A percentile compares a stretch with the other conserved stretches of the same genome.
Conservation (phyloP, 2,888 invertebrate species). For the Aporophyla lueneburgensis region DNA sequence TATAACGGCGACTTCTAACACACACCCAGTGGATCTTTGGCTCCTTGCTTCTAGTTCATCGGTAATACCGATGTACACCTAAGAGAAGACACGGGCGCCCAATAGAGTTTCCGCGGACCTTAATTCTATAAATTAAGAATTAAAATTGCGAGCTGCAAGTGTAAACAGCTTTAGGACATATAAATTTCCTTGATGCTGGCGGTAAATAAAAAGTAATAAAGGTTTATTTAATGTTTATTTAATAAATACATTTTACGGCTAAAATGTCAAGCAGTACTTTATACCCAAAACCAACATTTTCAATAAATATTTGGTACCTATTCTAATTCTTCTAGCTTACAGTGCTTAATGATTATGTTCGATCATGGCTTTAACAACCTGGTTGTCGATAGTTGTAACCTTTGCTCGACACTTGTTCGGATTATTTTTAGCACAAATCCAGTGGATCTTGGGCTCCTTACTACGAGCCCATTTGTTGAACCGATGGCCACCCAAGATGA, state of each 20-base stretch:
- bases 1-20: background rate
- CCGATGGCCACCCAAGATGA: conserved; percentile 68
- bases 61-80: too few relatives aligned
- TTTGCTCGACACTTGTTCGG: conserved; percentile 47
- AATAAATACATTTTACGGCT: background rate
- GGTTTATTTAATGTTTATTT: background rate
- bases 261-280: too few relatives aligned
- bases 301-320: too few relatives aligned
- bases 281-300: too few relatives aligned
- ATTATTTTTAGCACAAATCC: conserved; percentile 64
- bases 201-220: background rate
- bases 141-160: too few relatives aligned
- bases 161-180: background rate
- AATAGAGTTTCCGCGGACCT: too few relatives aligned
- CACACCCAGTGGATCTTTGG: conserved; percentile 65
- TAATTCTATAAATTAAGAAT: too few relatives aligned
- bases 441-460: conserved; percentile 59
- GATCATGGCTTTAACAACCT: conserved; percentile 35
- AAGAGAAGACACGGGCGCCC: too few relatives aligned
- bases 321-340: too few relatives aligned
- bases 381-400: conserved; percentile 38
- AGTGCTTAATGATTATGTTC: conserved; percentile 39
- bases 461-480: conserved; percentile 68
- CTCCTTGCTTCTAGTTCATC: too few relatives aligned
- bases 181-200: too few relatives aligned